Evolutionary conservation across 1,140 invertebrate species (phyloP), one percentile per base, ranked within the genome.

Genomic region (Triops longicaudatus): DNA sequence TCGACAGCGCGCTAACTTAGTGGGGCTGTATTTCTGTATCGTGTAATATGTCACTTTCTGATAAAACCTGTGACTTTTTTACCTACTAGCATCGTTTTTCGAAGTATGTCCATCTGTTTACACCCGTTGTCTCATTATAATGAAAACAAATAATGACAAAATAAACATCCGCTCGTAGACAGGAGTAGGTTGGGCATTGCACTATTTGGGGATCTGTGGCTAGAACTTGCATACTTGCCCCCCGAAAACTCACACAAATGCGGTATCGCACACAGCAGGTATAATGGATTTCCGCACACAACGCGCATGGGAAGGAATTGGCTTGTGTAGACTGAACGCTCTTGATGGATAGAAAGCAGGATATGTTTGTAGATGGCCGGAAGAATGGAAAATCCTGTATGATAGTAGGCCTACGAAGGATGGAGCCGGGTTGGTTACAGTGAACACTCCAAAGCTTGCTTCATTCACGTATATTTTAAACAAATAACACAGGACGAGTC

Each of bases 261-360:
- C 50, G 50, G 22, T 63, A 63, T 17, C 50, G 14, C 22, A 14
- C 50, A 63, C 50, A 63, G 50, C 50, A 63, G 50, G 50, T 63
- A 63, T 63, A 63, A 22, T 63, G 50, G 50, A 63, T 22, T 12
- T 63, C 50, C 6, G 50, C 22, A 63, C 50, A 63, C 22, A 63
- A 63, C 6, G 50, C 50, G 6, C 50, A 22, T 22, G 50, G 50
- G 14, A 17, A 63, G 50, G 50, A 17, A 63, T 63, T 63, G 50
- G 22, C 50, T n/a, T 63, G 50, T n/a, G 50, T 63, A 63, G 50
- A 22, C 22, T 6, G 50, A 4, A 63, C 17, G 50, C 14, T 63
- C 50, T 63, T 63, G 50, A 63, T 22, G 50, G 50, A 63, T 63
- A 63, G 50, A 63, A 63, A 63, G 14, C 50, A 63, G 50, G 50